Base-by-base conservation (phyloP, 1,140 invertebrate genomes). In the Vollenhovia emeryi region DNA sequence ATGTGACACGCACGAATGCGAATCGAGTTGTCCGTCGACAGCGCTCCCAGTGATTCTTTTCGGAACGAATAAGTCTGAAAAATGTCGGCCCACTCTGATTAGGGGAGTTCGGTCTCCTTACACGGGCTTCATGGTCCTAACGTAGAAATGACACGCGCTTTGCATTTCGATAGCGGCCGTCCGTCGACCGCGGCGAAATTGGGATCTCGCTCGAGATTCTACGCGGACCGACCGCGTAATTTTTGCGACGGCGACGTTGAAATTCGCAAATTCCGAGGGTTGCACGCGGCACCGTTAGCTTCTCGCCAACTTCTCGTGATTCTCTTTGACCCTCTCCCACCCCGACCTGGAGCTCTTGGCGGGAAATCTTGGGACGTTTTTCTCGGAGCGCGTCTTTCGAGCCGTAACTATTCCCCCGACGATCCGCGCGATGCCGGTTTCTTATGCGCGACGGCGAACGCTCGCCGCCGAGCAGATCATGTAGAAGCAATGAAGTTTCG, bases 401-500 rank as follows among this genome's bases (percentile, higher is more conserved):
- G 24, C 36, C 27, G 8, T 24, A 27, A 62, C 50, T 45, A 24
- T 27, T 64, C 27, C 15, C 7, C 3, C 33, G n/a, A 18, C 60
- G 30, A 33, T 30, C 57, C 7, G 24, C 57, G 27, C 18, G 74
- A 69, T 24, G 33, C 43, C 33, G 73, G 11, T 80, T 57, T 80
- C 78, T 80, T 80, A 71, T 24, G 78, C 50, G 40, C 78, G 24
- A 33, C 40, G 57, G n/a, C 11, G 36, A n/a, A 40, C 8, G 68
- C 43, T 24, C 13, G 40, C 57, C 60, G 9, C n/a, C n/a, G 40
- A 21, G 66, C 48, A 18, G 60, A 83, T 75, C 69, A 66, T 83
- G 52, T 74, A 68, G 71, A 57, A 68, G 66, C 69, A 74, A 68
- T 59, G 80, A 68, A 57, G 78, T 64, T 82, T 80, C 64, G 64